Conservation (phyloP, 1,140 invertebrate species). For the Hyposmocoma kahamanoa region DNA sequence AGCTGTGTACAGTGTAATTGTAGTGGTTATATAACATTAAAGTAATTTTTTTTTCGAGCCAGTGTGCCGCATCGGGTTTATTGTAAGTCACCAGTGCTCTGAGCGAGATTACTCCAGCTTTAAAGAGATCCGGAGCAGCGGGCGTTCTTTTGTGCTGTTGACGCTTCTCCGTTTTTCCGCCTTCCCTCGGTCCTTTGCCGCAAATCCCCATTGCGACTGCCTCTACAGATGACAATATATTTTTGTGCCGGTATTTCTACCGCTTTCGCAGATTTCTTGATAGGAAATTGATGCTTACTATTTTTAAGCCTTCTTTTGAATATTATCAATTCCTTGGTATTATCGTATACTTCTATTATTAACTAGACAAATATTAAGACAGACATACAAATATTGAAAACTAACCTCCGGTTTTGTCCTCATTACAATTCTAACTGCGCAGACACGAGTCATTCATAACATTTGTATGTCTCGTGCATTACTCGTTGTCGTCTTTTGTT, state of each 20-base stretch:
- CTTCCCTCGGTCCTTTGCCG: conserved; percentile 32
- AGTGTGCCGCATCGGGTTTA: background rate
- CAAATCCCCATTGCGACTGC: conserved; percentile 28
- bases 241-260: background rate
- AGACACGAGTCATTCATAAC: conserved; percentile 26
- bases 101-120: conserved; percentile 27
- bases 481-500: conserved; percentile 33
- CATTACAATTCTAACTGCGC: conserved; percentile 44
- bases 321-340: too few species aligned
- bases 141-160: conserved; percentile 38
- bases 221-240: background rate
- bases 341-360: too few species aligned
- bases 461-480: conserved; percentile 53
- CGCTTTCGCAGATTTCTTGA: too few species aligned
- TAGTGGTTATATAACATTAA: too few species aligned
- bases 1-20: too few species aligned
- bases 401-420: conserved; percentile 14
- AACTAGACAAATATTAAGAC: too few species aligned
- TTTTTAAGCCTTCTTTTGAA: too few species aligned
- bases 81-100: background rate
- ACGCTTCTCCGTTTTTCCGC: conserved; percentile 38
- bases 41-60: too few species aligned
- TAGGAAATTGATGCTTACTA: too few species aligned
- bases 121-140: conserved; percentile 30
- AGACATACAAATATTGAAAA: too few species aligned